Conservation (phyloP, 1,140 invertebrate species). For the Megalopta genalis region DNA sequence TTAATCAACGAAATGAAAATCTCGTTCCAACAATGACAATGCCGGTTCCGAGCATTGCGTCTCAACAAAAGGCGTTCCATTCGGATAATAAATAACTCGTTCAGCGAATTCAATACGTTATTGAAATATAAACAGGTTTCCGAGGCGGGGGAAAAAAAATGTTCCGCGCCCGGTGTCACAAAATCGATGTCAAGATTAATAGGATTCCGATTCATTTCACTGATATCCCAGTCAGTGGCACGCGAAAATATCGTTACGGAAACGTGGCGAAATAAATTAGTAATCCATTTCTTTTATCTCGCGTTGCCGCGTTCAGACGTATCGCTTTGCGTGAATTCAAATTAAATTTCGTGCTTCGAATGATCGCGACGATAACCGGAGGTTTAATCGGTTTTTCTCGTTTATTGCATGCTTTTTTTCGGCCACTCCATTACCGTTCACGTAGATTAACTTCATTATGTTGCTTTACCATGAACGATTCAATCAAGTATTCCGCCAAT, state of each 20-base stretch:
- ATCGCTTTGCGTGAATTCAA: background rate
- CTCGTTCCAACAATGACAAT: too few species aligned
- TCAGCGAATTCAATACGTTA: background rate
- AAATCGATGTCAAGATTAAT: slow-evolving; percentile 53
- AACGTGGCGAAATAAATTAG: slow-evolving; percentile 20
- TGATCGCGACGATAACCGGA: background rate
- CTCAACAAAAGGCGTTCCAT: background rate
- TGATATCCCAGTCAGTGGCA: slow-evolving; percentile 32
- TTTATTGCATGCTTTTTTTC: too few species aligned
- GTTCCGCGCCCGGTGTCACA: slow-evolving; percentile 4
- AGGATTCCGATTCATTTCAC: slow-evolving; percentile 36
- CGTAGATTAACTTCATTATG: too few species aligned
- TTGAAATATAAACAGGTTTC: background rate
- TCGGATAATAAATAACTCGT: background rate
- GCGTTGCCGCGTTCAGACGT: background rate
- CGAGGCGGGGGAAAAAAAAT: background rate
- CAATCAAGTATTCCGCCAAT: too few species aligned
- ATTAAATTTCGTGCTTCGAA: slow-evolving; percentile 4
- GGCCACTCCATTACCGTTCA: too few species aligned
- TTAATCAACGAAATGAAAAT: too few species aligned
- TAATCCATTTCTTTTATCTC: slow-evolving; percentile 16
- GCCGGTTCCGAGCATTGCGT: background rate
- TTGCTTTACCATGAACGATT: too few species aligned
- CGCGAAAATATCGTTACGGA: slow-evolving; percentile 17
- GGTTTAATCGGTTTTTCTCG: background rate